Conservation (phyloP, 2,888 invertebrate genomes). For the Chrysomela aeneicollis region DNA sequence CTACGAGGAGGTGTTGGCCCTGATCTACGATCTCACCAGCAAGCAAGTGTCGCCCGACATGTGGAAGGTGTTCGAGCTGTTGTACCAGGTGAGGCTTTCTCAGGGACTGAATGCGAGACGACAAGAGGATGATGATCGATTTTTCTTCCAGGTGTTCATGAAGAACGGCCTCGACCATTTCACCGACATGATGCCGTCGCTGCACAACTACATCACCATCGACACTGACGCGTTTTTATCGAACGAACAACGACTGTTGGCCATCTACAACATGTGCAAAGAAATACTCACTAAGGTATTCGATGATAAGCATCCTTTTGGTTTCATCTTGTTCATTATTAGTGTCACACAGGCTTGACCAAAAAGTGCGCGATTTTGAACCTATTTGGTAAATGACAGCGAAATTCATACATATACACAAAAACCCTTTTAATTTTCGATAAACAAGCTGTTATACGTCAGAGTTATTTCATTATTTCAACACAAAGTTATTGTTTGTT, state of each 20-base stretch:
- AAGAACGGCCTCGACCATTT: slow-evolving; percentile 96
- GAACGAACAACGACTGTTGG: slow-evolving; percentile 86
- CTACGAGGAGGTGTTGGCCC: slow-evolving; percentile 94
- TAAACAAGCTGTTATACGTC: too few relatives aligned
- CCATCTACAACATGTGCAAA: slow-evolving; percentile 91
- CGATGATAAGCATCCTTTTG: neutral
- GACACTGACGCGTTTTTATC: slow-evolving; percentile 94
- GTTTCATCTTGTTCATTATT: too few relatives aligned
- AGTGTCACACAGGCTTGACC: too few relatives aligned
- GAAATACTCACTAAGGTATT: slow-evolving; percentile 45
- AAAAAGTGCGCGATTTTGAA: too few relatives aligned
- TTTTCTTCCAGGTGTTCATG: slow-evolving; percentile 75
- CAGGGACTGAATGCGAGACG: too few relatives aligned
- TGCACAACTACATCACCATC: slow-evolving; percentile 97
- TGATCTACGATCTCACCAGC: slow-evolving; percentile 90
- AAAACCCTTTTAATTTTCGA: too few relatives aligned
- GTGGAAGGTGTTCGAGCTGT: slow-evolving; percentile 93
- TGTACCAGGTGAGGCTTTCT: slow-evolving; percentile 77
- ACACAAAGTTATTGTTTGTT: too few relatives aligned
- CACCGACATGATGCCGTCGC: slow-evolving; percentile 97
- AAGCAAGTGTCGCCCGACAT: slow-evolving; percentile 89
- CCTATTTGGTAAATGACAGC: too few relatives aligned
- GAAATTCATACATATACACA: too few relatives aligned
- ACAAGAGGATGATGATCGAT: too few relatives aligned
- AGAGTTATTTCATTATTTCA: too few relatives aligned